phyloP scores from a whole-genome alignment of 2,797 vertebrate species.

The Lagodon rhomboides region DNA sequence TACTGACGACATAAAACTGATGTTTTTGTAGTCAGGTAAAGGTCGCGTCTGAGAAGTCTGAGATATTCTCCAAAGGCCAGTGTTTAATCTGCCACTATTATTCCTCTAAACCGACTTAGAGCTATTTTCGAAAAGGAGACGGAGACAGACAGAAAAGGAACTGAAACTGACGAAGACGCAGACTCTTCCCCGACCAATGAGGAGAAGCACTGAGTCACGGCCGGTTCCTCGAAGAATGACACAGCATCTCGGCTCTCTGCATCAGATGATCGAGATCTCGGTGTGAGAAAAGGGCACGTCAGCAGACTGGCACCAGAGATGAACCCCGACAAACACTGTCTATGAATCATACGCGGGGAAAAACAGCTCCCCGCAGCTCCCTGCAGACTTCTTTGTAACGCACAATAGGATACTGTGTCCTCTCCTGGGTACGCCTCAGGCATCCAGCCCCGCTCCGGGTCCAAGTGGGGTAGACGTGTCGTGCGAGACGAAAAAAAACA shows the following conservation, averaged over 20 bases:
- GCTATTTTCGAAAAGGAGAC: background rate
- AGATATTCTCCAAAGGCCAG: background rate
- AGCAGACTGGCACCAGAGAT: slow-evolving; percentile 49
- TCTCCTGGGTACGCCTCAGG: slow-evolving; percentile 53
- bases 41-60: background rate
- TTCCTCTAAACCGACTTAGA: background rate
- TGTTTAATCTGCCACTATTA: background rate
- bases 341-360: slow-evolving; percentile 55
- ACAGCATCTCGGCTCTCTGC: slow-evolving; percentile 75
- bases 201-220: slow-evolving; percentile 84
- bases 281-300: slow-evolving; percentile 17
- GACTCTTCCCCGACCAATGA: slow-evolving; percentile 56
- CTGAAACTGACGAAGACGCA: background rate
- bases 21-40: too few species aligned
- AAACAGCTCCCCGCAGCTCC: slow-evolving; percentile 51
- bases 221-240: slow-evolving; percentile 80
- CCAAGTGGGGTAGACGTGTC: slow-evolving; percentile 29
- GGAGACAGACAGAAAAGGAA: slow-evolving; percentile 5
- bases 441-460: slow-evolving; percentile 38
- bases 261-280: slow-evolving; percentile 26
- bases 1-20: background rate
- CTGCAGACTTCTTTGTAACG: slow-evolving; percentile 46
- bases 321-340: slow-evolving; percentile 49
- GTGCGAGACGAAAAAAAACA: slow-evolving; percentile 20
- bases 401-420: slow-evolving; percentile 65